phyloP scores from a whole-genome alignment of 2,113 vertebrate genomes.

The Albula goreensis region DNA sequence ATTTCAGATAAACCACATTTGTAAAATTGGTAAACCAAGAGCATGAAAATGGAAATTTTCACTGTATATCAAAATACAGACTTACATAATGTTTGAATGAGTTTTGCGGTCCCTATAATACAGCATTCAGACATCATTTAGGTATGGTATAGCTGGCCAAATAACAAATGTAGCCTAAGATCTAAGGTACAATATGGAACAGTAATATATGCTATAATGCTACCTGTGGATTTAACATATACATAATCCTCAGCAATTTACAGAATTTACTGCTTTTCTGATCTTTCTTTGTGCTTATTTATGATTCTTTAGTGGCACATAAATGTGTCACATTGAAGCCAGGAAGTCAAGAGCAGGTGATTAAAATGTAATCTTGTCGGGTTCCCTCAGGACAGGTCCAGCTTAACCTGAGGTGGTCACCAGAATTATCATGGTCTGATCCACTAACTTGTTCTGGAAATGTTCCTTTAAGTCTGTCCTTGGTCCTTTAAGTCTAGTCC shows the following conservation, averaged over 20 bases:
- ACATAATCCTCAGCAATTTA: too few relatives aligned
- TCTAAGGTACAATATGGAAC: too few relatives aligned
- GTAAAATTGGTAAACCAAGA: neutral
- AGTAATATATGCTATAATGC: too few relatives aligned
- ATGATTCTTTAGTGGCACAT: slow-evolving; percentile 46
- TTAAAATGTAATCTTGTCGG: slow-evolving; percentile 59
- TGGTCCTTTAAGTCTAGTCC: neutral
- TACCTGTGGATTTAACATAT: too few relatives aligned
- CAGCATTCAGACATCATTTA: too few relatives aligned
- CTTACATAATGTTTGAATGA: neutral
- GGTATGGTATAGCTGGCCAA: too few relatives aligned
- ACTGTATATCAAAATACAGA: neutral
- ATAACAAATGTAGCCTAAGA: too few relatives aligned
- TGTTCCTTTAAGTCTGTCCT: slow-evolving; percentile 31
- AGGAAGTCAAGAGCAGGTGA: slow-evolving; percentile 62
- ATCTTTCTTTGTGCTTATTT: slow-evolving; percentile 33
- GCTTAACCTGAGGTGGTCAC: slow-evolving; percentile 72
- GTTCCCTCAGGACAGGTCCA: slow-evolving; percentile 55
- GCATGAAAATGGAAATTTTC: neutral
- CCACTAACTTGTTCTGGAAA: slow-evolving; percentile 36
- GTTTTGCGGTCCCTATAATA: neutral
- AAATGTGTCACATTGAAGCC: slow-evolving; percentile 42
- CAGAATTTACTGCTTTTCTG: neutral
- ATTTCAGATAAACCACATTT: neutral
- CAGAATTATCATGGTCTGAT: slow-evolving; percentile 53